Evolutionary conservation across 2,888 invertebrate species (phyloP).

Genomic region (Xanthia icteritia): DNA sequence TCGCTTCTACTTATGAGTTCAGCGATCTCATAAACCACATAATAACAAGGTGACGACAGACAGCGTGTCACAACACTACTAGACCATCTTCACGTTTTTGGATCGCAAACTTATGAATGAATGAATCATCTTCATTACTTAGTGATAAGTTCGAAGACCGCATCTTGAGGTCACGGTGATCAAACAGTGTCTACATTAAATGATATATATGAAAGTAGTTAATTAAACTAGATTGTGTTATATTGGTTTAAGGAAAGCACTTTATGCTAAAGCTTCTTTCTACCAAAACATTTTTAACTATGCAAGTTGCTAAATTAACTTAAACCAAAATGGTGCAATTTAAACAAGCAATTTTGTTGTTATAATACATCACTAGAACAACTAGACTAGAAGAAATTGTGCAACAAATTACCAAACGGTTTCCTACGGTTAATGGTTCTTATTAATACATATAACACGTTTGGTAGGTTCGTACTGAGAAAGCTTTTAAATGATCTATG

Average conservation of each 20-base stretch:
- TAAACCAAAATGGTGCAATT: conserved; percentile 25
- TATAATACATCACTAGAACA: conserved; percentile 46
- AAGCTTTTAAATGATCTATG: conserved; percentile 65
- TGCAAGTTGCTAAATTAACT: conserved; percentile 31
- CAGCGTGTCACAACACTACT: conserved; percentile 47
- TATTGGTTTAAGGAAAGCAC: not conserved
- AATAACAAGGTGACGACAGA: conserved; percentile 23
- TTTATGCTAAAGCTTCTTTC: not conserved
- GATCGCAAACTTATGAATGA: conserved; percentile 55
- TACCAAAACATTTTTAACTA: not conserved
- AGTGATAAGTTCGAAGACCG: conserved; percentile 67
- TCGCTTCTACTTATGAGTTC: conserved; percentile 24
- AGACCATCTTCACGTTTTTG: conserved; percentile 54
- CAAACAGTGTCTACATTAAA: conserved; percentile 6
- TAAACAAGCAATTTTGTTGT: conserved; percentile 40
- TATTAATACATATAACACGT: conserved; percentile 58
- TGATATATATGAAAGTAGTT: not conserved
- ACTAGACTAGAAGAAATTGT: conserved; percentile 55
- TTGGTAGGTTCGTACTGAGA: conserved; percentile 56
- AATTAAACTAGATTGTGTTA: not conserved
- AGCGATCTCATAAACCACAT: conserved; percentile 43
- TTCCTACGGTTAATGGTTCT: conserved; percentile 41
- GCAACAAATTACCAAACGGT: conserved; percentile 57
- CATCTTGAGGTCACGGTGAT: conserved; percentile 65
- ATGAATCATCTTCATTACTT: conserved; percentile 69